These are phyloP conservation scores for Proterorhinus semilunaris DNA, from an alignment of 2,113 vertebrate genomes.

Conservation along the genomic window DNA sequence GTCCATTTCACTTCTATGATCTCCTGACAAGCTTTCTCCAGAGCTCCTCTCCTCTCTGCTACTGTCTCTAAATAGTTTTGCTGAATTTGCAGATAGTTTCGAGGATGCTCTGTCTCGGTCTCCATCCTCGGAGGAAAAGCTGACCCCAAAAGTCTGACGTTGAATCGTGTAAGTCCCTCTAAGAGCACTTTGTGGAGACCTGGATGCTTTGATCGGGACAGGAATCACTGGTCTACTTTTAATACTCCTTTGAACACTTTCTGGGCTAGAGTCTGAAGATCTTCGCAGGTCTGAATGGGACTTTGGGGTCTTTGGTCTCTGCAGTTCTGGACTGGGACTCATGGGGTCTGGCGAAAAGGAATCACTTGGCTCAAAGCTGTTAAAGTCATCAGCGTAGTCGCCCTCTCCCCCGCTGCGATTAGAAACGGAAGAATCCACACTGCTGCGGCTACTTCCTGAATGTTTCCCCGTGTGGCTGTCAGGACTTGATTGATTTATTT, in stretches of 20 bases:
- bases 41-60: conserved; percentile 24
- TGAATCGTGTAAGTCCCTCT: conserved; percentile 62
- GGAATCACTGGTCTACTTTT: conserved; percentile 47
- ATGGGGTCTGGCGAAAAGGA: conserved; percentile 52
- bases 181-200: conserved; percentile 75
- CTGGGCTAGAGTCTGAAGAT: conserved; percentile 46
- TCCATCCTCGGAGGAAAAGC: conserved; percentile 61
- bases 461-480: conserved; percentile 24
- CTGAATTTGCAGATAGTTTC: conserved; percentile 20
- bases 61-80: conserved; percentile 11
- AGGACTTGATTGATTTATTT: conserved; percentile 32
- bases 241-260: conserved; percentile 40
- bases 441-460: conserved; percentile 37
- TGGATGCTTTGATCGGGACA: conserved; percentile 72
- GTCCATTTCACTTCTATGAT: conserved; percentile 30
- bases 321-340: conserved; percentile 64
- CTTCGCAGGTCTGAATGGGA: conserved; percentile 28
- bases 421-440: conserved; percentile 64
- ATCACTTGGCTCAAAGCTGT: conserved; percentile 67
- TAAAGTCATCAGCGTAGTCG: conserved; percentile 83
- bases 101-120: conserved; percentile 27
- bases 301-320: conserved; percentile 35
- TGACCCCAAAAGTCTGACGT: conserved; percentile 52
- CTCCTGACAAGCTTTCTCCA: conserved; percentile 31
- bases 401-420: conserved; percentile 66